phyloP scores from a whole-genome alignment of 2,888 invertebrate genomes.

The Heteromurus nitidus region DNA sequence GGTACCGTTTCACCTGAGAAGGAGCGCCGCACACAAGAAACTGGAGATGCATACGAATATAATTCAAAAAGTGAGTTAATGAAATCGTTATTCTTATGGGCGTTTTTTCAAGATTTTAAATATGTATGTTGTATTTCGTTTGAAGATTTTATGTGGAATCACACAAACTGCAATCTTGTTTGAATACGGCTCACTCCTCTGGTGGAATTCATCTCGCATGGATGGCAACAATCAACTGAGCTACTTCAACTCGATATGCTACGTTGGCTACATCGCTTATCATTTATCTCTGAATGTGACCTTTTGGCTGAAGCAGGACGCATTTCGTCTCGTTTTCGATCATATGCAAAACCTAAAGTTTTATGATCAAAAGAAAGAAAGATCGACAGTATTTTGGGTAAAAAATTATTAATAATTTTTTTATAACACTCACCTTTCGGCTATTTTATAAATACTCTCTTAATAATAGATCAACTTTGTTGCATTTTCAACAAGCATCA shows the following conservation, averaged over 20 bases:
- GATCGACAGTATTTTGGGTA: constrained; percentile 32
- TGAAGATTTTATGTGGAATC: constrained; percentile 56
- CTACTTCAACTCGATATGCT: constrained; percentile 51
- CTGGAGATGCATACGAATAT: constrained; percentile 40
- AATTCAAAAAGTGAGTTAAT: constrained; percentile 48
- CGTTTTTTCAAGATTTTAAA: no score
- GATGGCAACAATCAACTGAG: constrained; percentile 45
- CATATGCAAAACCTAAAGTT: constrained; percentile 62
- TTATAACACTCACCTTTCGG: not conserved
- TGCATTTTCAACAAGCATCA: constrained; percentile 32
- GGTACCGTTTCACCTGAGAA: constrained; percentile 55
- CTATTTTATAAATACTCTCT: not conserved
- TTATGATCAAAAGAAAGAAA: constrained; percentile 51
- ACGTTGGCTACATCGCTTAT: constrained; percentile 60
- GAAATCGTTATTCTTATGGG: no score
- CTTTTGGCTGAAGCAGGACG: constrained; percentile 60
- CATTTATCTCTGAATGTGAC: constrained; percentile 54
- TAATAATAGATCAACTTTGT: constrained; percentile 45
- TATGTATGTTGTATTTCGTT: not conserved
- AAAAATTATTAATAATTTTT: not conserved
- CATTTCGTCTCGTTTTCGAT: constrained; percentile 49
- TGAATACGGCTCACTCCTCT: constrained; percentile 52
- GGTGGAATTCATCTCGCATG: constrained; percentile 30
- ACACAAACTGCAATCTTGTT: constrained; percentile 55
- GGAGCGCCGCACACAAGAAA: constrained; percentile 9